phyloP scores from a whole-genome alignment of 2,888 invertebrate species.

The Trissolcus japonicus region DNA sequence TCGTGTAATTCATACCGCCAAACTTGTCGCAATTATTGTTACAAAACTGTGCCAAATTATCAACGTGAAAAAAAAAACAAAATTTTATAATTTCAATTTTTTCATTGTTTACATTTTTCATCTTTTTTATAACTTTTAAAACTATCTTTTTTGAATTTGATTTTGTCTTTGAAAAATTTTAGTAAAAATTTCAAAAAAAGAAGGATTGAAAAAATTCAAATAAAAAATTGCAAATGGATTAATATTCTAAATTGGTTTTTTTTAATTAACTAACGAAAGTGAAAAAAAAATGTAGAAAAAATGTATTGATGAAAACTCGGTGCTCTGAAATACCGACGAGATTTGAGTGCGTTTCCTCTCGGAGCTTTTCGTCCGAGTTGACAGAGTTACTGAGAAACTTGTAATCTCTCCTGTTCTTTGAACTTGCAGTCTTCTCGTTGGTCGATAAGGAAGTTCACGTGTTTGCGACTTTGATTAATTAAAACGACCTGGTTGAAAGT shows the following conservation, averaged over 20 bases:
- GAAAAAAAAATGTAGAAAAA: constrained; percentile 8
- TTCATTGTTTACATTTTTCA: too few species aligned
- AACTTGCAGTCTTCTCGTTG: constrained; percentile 43
- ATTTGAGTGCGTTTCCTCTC: constrained; percentile 1
- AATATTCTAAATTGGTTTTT: too few species aligned
- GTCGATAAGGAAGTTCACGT: constrained; percentile 48
- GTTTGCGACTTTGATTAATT: constrained; percentile 15
- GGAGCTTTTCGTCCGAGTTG: constrained; percentile 12
- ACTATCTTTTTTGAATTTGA: neutral
- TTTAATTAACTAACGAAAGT: neutral
- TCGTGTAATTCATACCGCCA: constrained; percentile 36
- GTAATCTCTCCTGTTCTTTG: constrained; percentile 31
- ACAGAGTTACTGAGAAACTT: constrained; percentile 24
- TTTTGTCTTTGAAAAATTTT: too few species aligned
- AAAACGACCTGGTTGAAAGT: constrained; percentile 9
- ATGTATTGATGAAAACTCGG: neutral
- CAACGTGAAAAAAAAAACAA: neutral
- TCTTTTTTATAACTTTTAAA: too few species aligned
- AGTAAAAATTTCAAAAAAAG: too few species aligned
- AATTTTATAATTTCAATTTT: too few species aligned
- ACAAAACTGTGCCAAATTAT: constrained; percentile 11
- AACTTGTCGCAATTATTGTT: constrained; percentile 50
- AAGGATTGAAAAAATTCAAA: neutral
- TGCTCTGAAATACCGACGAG: constrained; percentile 41
- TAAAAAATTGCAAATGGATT: too few species aligned